A percentile compares a stretch with the other conserved stretches of the same genome.
Conservation (phyloP, 1,140 invertebrate genomes). For the Drosophila sucinea region DNA sequence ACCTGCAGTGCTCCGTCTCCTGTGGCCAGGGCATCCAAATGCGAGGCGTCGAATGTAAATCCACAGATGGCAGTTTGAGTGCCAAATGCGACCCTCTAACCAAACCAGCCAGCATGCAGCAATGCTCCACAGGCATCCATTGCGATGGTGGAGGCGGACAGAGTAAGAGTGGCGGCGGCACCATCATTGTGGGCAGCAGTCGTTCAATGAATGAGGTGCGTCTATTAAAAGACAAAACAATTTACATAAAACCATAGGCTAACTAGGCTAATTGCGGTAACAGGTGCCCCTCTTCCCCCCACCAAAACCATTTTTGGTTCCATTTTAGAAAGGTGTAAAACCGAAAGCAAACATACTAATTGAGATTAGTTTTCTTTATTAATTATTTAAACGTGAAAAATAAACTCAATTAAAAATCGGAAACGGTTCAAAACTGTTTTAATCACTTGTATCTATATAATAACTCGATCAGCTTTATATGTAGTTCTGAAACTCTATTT, state of each 20-base stretch:
- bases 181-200: conserved; percentile 79
- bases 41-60: conserved; percentile 91
- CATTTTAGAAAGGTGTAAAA: too few relatives aligned
- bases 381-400: too few relatives aligned
- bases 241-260: conserved; percentile 3
- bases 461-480: too few relatives aligned
- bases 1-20: conserved; percentile 91
- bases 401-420: too few relatives aligned
- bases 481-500: too few relatives aligned
- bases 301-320: too few relatives aligned
- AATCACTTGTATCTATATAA: too few relatives aligned
- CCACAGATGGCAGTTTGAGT: conserved; percentile 80
- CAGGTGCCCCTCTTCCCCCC: not conserved
- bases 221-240: not conserved
- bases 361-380: too few relatives aligned
- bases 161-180: conserved; percentile 62
- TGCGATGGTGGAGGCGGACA: conserved; percentile 82
- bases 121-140: conserved; percentile 88
- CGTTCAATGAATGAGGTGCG: conserved; percentile 64
- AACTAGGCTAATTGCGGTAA: not conserved
- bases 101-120: conserved; percentile 86
- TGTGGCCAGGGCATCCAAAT: conserved; percentile 93
- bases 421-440: too few relatives aligned
- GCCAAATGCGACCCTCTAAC: conserved; percentile 84
- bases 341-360: too few relatives aligned